Conservation (phyloP, 64 coral and sea anemone species). For the Montipora efflorescens region DNA sequence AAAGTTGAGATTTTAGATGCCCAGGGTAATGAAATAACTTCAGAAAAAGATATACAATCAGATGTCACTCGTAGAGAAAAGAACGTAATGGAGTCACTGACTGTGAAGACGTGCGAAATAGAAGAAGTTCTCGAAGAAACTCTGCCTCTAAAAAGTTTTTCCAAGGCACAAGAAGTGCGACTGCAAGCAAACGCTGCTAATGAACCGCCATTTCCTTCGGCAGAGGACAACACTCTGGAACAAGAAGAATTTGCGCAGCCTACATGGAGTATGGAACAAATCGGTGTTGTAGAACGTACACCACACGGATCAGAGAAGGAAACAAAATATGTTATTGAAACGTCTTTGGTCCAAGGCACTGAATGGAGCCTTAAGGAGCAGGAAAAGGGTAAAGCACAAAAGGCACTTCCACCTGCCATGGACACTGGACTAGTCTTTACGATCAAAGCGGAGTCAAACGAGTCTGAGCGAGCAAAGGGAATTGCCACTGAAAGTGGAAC, state of each 20-base stretch:
- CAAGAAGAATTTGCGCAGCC: not conserved
- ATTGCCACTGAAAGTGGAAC: slow-evolving; percentile 22
- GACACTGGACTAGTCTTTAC: not conserved
- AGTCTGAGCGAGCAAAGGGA: not conserved
- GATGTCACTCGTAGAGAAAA: no score
- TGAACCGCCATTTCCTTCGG: not conserved
- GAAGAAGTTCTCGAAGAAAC: not conserved
- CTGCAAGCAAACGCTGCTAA: not conserved
- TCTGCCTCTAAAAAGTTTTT: not conserved
- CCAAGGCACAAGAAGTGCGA: not conserved
- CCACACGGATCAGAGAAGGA: not conserved
- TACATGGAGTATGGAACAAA: not conserved
- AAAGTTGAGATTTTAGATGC: not conserved
- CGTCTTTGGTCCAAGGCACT: no score
- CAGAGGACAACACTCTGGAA: not conserved
- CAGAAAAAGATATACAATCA: not conserved
- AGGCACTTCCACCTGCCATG: not conserved
- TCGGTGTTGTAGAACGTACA: not conserved
- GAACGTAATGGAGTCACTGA: not conserved
- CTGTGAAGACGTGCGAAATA: not conserved
- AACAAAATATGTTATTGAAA: no score
- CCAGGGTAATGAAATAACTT: not conserved
- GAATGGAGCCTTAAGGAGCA: not conserved
- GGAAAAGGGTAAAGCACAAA: slow-evolving; percentile 1
- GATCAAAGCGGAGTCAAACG: slow-evolving; percentile 24